These are phyloP conservation scores for Schizaphis graminum DNA, from an alignment of 2,888 invertebrate genomes.

Conservation along the genomic window DNA sequence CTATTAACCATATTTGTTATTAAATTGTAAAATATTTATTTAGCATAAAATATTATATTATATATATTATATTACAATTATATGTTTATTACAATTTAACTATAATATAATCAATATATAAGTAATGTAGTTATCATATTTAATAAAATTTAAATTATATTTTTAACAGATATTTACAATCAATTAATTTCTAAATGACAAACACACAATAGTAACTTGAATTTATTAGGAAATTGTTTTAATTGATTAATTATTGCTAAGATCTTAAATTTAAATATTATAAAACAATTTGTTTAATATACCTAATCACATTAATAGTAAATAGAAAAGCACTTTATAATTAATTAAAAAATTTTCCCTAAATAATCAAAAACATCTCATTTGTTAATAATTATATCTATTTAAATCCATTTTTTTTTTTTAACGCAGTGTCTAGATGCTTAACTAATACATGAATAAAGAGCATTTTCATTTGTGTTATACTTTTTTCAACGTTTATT, in stretches of 20 bases:
- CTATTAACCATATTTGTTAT: constrained; percentile 17
- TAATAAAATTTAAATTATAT: too few species aligned
- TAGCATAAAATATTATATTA: not conserved
- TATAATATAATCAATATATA: too few species aligned
- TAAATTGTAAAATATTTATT: not conserved
- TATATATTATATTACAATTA: too few species aligned
- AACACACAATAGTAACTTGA: too few species aligned
- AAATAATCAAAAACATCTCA: not conserved
- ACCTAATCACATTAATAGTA: not conserved
- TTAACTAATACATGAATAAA: too few species aligned
- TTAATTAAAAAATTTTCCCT: not conserved
- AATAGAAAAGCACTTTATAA: not conserved
- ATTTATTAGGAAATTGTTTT: too few species aligned
- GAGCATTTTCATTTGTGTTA: too few species aligned
- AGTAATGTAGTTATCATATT: too few species aligned
- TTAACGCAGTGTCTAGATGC: too few species aligned
- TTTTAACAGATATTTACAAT: not conserved
- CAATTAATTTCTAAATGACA: not conserved
- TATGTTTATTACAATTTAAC: too few species aligned
- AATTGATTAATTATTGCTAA: too few species aligned
- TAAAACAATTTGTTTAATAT: not conserved
- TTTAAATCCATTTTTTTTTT: not conserved
- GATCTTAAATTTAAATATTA: not conserved
- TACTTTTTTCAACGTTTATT: too few species aligned
- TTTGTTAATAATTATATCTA: not conserved